phyloP scores from a whole-genome alignment of 2,797 vertebrate species.

The Chanos chanos region DNA sequence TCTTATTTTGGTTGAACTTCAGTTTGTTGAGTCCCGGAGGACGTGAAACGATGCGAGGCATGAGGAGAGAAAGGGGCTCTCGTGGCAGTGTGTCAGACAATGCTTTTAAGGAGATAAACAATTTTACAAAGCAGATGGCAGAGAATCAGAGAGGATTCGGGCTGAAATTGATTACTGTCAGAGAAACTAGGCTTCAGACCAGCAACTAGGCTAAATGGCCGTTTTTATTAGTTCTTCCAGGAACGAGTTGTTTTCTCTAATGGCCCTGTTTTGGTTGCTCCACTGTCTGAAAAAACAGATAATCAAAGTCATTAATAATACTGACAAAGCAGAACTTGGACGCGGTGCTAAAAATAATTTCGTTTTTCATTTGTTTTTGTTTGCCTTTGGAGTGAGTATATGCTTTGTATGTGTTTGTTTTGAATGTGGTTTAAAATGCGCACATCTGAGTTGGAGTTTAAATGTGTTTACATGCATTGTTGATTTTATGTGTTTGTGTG shows the following conservation, averaged over 20 bases:
- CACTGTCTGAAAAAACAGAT: conserved; percentile 32
- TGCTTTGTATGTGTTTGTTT: background rate
- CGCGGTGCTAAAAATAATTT: no score
- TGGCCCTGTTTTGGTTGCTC: conserved; percentile 41
- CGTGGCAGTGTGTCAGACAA: conserved; percentile 31
- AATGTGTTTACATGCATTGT: background rate
- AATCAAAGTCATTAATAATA: conserved; percentile 33
- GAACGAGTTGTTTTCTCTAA: conserved; percentile 42
- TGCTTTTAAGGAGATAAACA: conserved; percentile 43
- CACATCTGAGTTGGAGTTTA: background rate
- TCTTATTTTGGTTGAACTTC: no score
- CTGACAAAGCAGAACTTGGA: background rate
- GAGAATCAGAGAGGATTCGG: conserved; percentile 34
- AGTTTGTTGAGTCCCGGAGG: no score
- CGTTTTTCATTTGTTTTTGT: no score
- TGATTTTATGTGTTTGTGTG: background rate
- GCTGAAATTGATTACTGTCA: conserved; percentile 41
- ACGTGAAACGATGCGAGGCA: no score
- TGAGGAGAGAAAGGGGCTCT: conserved; percentile 39
- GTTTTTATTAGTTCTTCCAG: conserved; percentile 49
- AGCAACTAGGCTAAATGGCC: conserved; percentile 36
- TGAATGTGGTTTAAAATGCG: background rate
- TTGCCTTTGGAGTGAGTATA: background rate
- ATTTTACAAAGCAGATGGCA: conserved; percentile 40
- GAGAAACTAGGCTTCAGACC: conserved; percentile 19